A percentile compares a stretch with the other conserved stretches of the same genome.
phyloP scores from a whole-genome alignment of 2,888 invertebrate genomes.

The Parnassius smintheus region DNA sequence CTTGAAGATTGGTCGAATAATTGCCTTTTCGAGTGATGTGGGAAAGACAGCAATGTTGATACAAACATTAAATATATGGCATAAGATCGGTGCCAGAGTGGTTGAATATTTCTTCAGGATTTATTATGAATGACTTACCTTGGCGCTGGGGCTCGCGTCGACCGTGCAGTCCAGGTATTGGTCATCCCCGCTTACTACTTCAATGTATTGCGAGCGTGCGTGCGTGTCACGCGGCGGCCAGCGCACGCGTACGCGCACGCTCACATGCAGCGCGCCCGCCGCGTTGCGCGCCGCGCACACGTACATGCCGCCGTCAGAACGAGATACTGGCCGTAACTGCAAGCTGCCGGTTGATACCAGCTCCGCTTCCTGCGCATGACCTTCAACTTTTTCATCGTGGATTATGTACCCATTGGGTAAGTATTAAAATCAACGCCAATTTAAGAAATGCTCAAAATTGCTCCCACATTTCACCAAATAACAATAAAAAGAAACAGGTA shows the following conservation, averaged over 20 bases:
- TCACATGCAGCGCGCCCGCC: conserved; percentile 77
- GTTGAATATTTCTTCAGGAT: too few relatives aligned
- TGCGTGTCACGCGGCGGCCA: conserved; percentile 50
- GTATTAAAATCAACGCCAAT: too few relatives aligned
- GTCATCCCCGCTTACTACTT: conserved; percentile 52
- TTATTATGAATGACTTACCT: conserved; percentile 41
- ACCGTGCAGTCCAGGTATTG: conserved; percentile 57
- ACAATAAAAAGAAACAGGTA: too few relatives aligned
- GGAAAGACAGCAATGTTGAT: too few relatives aligned
- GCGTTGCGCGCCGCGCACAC: conserved; percentile 82
- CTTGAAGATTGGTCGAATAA: too few relatives aligned
- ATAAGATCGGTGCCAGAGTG: too few relatives aligned
- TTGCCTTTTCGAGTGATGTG: too few relatives aligned
- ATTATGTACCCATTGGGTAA: too few relatives aligned
- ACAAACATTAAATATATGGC: too few relatives aligned
- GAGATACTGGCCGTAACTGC: conserved; percentile 50
- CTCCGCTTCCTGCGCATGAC: conserved; percentile 51
- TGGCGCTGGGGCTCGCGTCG: conserved; percentile 61
- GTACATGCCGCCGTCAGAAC: conserved; percentile 75
- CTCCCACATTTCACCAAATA: too few relatives aligned
- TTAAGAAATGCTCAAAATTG: too few relatives aligned
- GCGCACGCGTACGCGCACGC: conserved; percentile 77
- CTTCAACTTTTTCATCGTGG: too few relatives aligned
- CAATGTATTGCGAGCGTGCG: conserved; percentile 30
- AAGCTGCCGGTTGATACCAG: conserved; percentile 50